A percentile compares a stretch with the other conserved stretches of the same genome.
Evolutionary conservation across 2,113 vertebrate genomes (phyloP).

Genomic region (Austrofundulus limnaeus): DNA sequence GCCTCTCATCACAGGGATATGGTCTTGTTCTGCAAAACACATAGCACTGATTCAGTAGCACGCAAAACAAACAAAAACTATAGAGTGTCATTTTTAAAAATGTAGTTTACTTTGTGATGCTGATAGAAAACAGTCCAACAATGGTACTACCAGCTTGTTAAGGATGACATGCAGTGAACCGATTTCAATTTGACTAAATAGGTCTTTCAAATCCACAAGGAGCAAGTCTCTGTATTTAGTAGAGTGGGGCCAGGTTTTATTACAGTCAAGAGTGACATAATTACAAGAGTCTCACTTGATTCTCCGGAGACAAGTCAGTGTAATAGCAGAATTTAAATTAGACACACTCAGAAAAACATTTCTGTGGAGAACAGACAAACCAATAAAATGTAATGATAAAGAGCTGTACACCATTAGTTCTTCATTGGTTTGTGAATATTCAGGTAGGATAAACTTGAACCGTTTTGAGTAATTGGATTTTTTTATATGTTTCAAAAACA

Average conservation of each 20-base stretch:
- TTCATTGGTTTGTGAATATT: conserved; percentile 2
- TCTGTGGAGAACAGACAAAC: neutral
- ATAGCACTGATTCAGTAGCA: neutral
- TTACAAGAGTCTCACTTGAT: conserved; percentile 16
- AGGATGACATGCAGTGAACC: neutral
- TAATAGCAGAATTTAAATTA: conserved; percentile 16
- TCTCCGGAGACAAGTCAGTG: conserved; percentile 31
- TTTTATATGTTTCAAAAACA: neutral
- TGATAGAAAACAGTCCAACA: neutral
- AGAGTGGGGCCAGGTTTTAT: conserved; percentile 57
- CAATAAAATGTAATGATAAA: conserved; percentile 5
- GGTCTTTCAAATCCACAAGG: conserved; percentile 43
- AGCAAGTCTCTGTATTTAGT: conserved; percentile 39
- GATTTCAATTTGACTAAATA: conserved; percentile 27
- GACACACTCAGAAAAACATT: neutral
- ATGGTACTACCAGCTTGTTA: neutral
- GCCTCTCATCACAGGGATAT: conserved; percentile 95
- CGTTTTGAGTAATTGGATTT: neutral
- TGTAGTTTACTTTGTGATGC: neutral
- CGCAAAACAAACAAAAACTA: neutral
- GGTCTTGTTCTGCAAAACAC: conserved; percentile 85
- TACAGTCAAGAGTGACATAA: conserved; percentile 44
- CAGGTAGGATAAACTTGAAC: conserved; percentile 15
- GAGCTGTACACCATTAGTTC: no score
- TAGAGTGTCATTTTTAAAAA: no score